Evolutionary conservation across 2,113 vertebrate genomes (phyloP).

Genomic region (Phyllopteryx taeniolatus): DNA sequence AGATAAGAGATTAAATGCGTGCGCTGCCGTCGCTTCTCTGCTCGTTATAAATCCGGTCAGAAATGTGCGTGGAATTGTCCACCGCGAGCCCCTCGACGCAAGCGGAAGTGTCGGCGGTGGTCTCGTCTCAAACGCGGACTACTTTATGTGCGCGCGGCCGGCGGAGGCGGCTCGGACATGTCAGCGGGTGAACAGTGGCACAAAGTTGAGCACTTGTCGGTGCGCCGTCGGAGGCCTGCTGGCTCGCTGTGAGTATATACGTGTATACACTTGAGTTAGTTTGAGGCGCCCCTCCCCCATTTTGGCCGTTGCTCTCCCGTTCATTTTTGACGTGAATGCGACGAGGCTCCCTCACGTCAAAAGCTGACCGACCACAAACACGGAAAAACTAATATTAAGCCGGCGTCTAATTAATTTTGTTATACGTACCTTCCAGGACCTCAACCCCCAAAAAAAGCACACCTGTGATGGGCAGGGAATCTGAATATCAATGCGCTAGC

Average conservation of each 20-base stretch:
- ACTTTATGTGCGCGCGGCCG: conserved; percentile 12
- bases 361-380: conserved; percentile 42
- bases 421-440: background rate
- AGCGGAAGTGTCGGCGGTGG: conserved; percentile 9
- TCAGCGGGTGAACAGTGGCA: conserved; percentile 62
- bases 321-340: conserved; percentile 71
- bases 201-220: conserved; percentile 79
- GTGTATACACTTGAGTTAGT: conserved; percentile 65
- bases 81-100: conserved; percentile 29
- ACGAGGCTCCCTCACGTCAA: conserved; percentile 70
- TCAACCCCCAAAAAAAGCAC: conserved; percentile 3
- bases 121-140: conserved; percentile 9
- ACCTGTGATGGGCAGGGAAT: conserved; percentile 39
- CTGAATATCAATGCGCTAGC: conserved; percentile 13
- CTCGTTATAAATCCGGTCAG: conserved; percentile 41
- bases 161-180: conserved; percentile 22
- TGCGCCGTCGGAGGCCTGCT: conserved; percentile 69
- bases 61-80: conserved; percentile 39
- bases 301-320: conserved; percentile 56
- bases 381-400: background rate
- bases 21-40: conserved; percentile 57
- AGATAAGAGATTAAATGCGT: conserved; percentile 22
- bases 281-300: conserved; percentile 76
- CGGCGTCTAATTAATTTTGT: background rate
- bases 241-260: conserved; percentile 18